Conservation (phyloP, 2,113 vertebrate species). For the Polyodon spathula region DNA sequence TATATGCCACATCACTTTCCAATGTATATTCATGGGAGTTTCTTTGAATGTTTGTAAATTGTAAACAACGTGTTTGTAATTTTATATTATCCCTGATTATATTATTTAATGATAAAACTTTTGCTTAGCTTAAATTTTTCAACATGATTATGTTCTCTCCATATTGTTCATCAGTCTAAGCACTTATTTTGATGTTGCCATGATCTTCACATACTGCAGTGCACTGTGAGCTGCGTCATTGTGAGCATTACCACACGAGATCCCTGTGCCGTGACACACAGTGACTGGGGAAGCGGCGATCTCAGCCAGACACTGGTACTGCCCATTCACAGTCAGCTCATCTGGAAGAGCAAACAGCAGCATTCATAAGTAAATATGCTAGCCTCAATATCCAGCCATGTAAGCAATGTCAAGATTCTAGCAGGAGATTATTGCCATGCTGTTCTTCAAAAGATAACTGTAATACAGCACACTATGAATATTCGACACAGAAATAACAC, state of each 20-base stretch:
- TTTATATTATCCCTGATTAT: no score
- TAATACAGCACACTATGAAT: not conserved
- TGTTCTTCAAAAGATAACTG: no score
- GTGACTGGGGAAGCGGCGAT: slow-evolving; percentile 66
- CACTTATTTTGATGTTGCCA: slow-evolving; percentile 23
- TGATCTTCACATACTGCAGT: slow-evolving; percentile 70
- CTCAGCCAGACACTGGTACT: slow-evolving; percentile 71
- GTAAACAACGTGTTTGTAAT: no score
- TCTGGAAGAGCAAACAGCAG: slow-evolving; percentile 44
- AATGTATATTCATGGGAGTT: no score
- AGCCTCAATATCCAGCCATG: not conserved
- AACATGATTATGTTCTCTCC: no score
- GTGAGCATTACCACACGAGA: slow-evolving; percentile 61
- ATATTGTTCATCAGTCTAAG: no score
- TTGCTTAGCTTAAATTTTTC: no score
- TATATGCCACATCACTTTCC: no score
- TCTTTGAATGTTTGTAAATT: no score
- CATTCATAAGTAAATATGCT: not conserved
- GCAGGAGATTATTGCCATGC: not conserved
- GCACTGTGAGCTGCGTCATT: slow-evolving; percentile 71
- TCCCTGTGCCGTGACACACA: slow-evolving; percentile 66
- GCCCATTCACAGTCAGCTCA: slow-evolving; percentile 68
- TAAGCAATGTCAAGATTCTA: not conserved
- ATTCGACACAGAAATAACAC: no score
- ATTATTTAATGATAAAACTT: no score